Evolutionary conservation across 2,797 vertebrate species (phyloP).

Genomic region (Melanotaenia parkinsoni): DNA sequence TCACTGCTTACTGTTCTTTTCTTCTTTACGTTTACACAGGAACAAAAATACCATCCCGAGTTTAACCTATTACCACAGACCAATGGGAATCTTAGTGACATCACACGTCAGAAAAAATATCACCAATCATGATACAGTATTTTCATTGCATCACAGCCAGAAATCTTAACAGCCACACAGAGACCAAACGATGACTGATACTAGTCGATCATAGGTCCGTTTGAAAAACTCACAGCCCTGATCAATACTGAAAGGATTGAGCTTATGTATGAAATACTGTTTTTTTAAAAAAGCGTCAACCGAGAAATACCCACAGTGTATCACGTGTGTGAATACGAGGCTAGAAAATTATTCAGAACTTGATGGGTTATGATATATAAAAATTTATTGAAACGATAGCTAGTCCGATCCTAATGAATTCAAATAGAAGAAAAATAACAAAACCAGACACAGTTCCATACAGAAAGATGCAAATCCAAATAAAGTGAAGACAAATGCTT

Average conservation of each 20-base stretch:
- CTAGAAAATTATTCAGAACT: background rate
- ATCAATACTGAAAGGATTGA: slow-evolving; percentile 15
- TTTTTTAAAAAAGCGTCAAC: background rate
- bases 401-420: background rate
- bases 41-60: slow-evolving; percentile 85
- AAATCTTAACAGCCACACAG: slow-evolving; percentile 42
- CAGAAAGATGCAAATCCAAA: background rate
- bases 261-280: background rate
- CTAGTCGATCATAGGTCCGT: slow-evolving; percentile 73
- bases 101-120: slow-evolving; percentile 17
- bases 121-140: slow-evolving; percentile 58
- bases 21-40: slow-evolving; percentile 84
- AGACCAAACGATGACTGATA: slow-evolving; percentile 44
- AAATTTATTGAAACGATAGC: no score
- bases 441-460: background rate
- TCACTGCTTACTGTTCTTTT: slow-evolving; percentile 59
- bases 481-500: background rate
- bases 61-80: slow-evolving; percentile 65
- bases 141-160: background rate
- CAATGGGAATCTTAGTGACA: slow-evolving; percentile 65
- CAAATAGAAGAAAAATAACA: background rate
- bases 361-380: no score
- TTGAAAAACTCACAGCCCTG: slow-evolving; percentile 80
- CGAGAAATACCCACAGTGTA: background rate
- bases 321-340: background rate